Base-by-base conservation (phyloP, 2,113 vertebrate species). In the Phyllopteryx taeniolatus region DNA sequence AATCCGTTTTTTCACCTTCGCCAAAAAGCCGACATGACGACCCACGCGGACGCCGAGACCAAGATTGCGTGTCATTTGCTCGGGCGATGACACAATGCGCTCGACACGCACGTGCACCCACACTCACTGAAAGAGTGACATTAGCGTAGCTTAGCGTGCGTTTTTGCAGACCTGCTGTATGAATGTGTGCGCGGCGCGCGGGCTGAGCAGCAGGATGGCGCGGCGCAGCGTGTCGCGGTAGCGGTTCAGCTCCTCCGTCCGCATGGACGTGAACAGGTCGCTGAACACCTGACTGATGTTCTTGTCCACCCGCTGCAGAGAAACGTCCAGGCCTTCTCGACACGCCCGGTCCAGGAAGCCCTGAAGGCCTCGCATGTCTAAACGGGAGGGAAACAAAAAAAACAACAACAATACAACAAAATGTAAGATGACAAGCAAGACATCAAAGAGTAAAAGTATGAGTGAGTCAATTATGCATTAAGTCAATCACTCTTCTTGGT, bases 361-460 rank as follows among this genome's bases (percentile, higher is more conserved):
- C 83, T 98, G 97, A 67, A 99, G 93, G 8, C 97, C 97, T 0
- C 96, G 97, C 65, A 99, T 98, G 83, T 99, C 97, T 99, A 91
- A 8, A 65, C 67, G 27, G 13, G 59, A 56, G 62, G 61, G 49
- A 20, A 11, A 1, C 12, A 19, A 10, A 13, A 22, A n/a, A n/a
- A n/a, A 7, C 11, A 3, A 12, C 1, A 1, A 27, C 31, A 31
- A 59, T 5, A 59, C 57, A 0, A 31, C n/a, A 60, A 31, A 4
- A 27, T 2, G 56, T 22, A 11, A 35, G 33, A 66, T 7, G 42
- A 8, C 19, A 14, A 13, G 15, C 14, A 31, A 54, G 51, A 5
- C 51, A 54, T 49, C 47, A 13, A 49, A 49, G 47, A 44, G 6
- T 27, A 27, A 27, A 27, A 27, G 27, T 27, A 27, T 27, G 27